These are phyloP conservation scores for Nomia melanderi DNA, from an alignment of 1,140 invertebrate genomes.

Conservation along the genomic window DNA sequence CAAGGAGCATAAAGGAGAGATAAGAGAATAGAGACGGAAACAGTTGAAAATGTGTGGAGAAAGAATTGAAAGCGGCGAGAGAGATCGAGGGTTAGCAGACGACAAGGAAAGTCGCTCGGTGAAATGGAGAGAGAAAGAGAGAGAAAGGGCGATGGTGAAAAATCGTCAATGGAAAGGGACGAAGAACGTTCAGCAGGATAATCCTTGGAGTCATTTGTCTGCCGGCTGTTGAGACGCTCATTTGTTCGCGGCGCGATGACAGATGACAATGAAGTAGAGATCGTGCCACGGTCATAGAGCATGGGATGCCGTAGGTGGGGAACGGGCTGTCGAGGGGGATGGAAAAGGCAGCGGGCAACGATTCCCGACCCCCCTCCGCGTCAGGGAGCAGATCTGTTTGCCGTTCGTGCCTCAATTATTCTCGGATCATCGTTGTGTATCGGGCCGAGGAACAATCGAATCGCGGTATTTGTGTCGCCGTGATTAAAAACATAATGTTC, in stretches of 20 bases:
- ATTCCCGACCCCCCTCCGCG: constrained; percentile 27
- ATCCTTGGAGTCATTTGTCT: constrained; percentile 77
- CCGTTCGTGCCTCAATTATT: constrained; percentile 79
- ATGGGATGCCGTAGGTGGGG: constrained; percentile 3
- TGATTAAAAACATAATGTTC: constrained; percentile 62
- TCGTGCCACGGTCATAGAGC: constrained; percentile 51
- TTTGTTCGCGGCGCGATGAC: constrained; percentile 78
- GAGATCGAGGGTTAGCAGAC: constrained; percentile 16
- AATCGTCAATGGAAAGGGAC: constrained; percentile 38
- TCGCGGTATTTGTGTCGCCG: constrained; percentile 53
- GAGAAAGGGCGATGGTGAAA: background rate
- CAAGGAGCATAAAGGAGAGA: constrained; percentile 25
- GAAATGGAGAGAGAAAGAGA: constrained; percentile 5
- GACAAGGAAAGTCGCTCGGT: constrained; percentile 2
- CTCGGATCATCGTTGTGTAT: constrained; percentile 79
- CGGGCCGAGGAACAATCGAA: constrained; percentile 65
- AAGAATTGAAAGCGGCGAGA: background rate
- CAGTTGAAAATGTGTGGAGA: background rate
- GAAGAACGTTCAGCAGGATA: constrained; percentile 72
- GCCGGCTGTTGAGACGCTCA: constrained; percentile 73
- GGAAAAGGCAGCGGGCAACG: constrained; percentile 7
- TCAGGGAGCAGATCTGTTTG: constrained; percentile 74
- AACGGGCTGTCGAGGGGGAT: background rate
- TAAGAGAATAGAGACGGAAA: background rate
- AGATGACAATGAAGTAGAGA: constrained; percentile 79